Evolutionary conservation across 2,113 vertebrate genomes (phyloP).

Genomic region (Struthidea cinerea): DNA sequence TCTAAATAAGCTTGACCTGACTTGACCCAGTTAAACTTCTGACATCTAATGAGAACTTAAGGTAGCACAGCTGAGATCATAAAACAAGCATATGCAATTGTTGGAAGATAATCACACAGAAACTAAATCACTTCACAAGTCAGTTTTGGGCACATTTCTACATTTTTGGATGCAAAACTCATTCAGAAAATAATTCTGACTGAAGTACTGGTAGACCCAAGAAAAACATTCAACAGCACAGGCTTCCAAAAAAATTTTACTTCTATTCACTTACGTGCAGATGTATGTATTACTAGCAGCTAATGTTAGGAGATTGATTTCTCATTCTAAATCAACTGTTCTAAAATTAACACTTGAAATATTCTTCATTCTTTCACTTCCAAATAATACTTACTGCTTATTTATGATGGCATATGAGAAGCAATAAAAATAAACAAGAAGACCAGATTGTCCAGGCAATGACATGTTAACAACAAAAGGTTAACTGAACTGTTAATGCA

Average conservation of each 20-base stretch:
- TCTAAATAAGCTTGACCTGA: slow-evolving; percentile 34
- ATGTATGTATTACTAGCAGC: background rate
- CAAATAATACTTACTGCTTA: background rate
- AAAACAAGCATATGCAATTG: slow-evolving; percentile 27
- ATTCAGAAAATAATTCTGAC: slow-evolving; percentile 53
- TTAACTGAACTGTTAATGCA: background rate
- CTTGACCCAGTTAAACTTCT: slow-evolving; percentile 34
- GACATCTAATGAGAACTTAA: slow-evolving; percentile 37
- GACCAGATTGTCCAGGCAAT: background rate
- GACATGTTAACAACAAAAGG: background rate
- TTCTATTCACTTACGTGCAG: background rate
- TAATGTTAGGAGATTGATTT: background rate
- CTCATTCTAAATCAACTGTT: background rate
- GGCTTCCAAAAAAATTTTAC: background rate
- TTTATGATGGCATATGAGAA: background rate
- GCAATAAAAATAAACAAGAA: background rate
- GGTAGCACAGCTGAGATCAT: slow-evolving; percentile 37
- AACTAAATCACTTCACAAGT: slow-evolving; percentile 37
- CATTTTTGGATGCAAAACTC: slow-evolving; percentile 46
- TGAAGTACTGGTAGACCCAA: background rate
- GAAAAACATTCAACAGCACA: slow-evolving; percentile 12
- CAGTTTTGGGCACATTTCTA: slow-evolving; percentile 27
- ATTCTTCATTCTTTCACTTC: background rate
- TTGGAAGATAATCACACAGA: slow-evolving; percentile 40
- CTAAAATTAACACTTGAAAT: background rate